Base-by-base conservation (phyloP, 2,797 vertebrate genomes). In the Acanthurus tractus region DNA sequence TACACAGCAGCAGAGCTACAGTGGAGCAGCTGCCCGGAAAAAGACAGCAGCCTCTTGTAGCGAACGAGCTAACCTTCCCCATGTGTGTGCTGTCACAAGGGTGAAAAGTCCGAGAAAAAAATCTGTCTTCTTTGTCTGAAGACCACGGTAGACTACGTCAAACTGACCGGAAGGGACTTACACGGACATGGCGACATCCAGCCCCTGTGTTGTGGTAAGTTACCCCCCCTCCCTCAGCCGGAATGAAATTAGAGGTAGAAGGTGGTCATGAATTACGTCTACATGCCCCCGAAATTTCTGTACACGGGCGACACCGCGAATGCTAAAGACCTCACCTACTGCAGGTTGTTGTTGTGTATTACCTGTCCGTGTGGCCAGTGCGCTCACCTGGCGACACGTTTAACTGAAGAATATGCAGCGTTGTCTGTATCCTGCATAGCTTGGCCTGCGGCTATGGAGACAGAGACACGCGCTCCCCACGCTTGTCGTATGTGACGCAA, bases 151-250 rank as follows among this genome's bases (percentile, higher is more conserved):
- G 55, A 17, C 45, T 8, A n/a, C 38, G 9, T 2, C 1, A 1
- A 49, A 49, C 20, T 15, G 40, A 54, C 23, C 8, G 25, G 5
- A 52, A n/a, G n/a, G 40, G 13, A 75, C 49, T 14, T 61, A 49
- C 48, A 8, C 62, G 36, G 88, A 79, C 85, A 96, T 96, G 95
- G 95, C 95, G 90, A 89, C 94, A 8, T 45, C 80, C 66, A 92
- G 92, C 86, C 15, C 91, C 44, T 96, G 94, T 82, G 80, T 96
- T 50, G 95, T 96, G 94, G 95, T 96, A 68, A 92, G 95, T 90
- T 25, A 56, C 50, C 8, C 34, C 23, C 12, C 25, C 25, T 3
- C 25, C 25, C 25, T 29, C 20, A 44, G 11, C 20, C 20, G 8
- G 3, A 5, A 17, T 38, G 8, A 44, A 44, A 57, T 1, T 1